Conservation (phyloP, 2,797 vertebrate species). For the Anabacerthia variegaticeps region DNA sequence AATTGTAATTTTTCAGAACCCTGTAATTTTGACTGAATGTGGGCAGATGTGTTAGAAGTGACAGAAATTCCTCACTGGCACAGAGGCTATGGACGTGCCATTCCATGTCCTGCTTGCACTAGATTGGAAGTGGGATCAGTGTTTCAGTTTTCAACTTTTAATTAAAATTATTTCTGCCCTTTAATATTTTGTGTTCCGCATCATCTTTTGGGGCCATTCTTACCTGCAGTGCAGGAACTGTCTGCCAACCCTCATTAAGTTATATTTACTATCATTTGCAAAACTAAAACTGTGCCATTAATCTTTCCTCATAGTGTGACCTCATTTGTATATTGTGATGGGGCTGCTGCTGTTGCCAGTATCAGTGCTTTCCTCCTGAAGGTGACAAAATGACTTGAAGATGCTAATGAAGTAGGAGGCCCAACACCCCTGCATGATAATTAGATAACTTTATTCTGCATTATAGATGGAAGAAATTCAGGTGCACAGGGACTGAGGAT, state of each 20-base stretch:
- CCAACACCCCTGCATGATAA: conserved; percentile 8
- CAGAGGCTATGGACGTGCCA: not conserved
- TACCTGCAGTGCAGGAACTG: not conserved
- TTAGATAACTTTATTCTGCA: not conserved
- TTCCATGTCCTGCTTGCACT: not conserved
- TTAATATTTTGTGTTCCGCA: not conserved
- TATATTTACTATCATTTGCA: not conserved
- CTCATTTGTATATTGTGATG: not conserved
- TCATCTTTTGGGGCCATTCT: not conserved
- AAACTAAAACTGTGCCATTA: conserved; percentile 4
- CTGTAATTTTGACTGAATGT: not conserved
- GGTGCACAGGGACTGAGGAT: not conserved
- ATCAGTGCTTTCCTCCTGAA: not conserved
- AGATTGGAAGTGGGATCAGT: not conserved
- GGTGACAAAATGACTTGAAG: conserved; percentile 10
- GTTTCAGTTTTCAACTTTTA: not conserved
- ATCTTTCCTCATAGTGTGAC: not conserved
- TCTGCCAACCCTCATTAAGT: not conserved
- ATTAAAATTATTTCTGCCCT: not conserved
- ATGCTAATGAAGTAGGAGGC: conserved; percentile 22
- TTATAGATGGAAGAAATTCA: not conserved
- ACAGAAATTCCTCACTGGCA: not conserved
- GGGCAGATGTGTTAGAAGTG: not conserved
- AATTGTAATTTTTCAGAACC: not conserved
- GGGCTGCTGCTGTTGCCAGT: not conserved